These are phyloP conservation scores for Alsophila aescularia DNA, from an alignment of 2,888 invertebrate species.

Conservation along the genomic window DNA sequence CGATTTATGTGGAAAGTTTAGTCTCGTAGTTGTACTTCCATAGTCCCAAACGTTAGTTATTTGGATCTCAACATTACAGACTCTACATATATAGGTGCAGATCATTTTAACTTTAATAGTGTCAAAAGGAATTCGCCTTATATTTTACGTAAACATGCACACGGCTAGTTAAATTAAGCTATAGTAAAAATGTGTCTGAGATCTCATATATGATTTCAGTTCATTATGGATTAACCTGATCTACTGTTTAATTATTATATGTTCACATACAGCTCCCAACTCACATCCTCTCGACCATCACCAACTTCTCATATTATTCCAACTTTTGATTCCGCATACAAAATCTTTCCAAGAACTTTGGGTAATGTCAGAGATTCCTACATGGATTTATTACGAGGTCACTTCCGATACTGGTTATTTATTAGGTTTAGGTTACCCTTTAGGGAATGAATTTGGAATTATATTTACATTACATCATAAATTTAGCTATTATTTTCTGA, in stretches of 20 bases:
- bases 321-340: constrained; percentile 33
- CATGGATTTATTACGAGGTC: constrained; percentile 25
- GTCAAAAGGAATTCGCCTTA: no score
- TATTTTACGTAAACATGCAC: no score
- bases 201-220: no score
- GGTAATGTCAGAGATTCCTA: constrained; percentile 27
- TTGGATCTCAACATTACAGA: background rate
- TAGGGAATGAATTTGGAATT: background rate
- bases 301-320: constrained; percentile 39
- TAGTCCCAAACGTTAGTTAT: constrained; percentile 57
- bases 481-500: background rate
- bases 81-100: no score
- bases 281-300: constrained; percentile 29
- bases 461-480: background rate
- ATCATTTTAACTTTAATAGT: no score
- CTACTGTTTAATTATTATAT: background rate
- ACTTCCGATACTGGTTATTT: constrained; percentile 23
- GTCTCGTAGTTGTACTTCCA: no score
- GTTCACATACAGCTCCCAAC: constrained; percentile 3
- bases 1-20: constrained; percentile 72
- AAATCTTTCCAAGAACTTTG: constrained; percentile 34
- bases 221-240: background rate
- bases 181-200: no score
- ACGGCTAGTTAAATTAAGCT: no score
- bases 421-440: constrained; percentile 6